Conservation (phyloP, 2,888 invertebrate genomes). For the Eilema sororculum region DNA sequence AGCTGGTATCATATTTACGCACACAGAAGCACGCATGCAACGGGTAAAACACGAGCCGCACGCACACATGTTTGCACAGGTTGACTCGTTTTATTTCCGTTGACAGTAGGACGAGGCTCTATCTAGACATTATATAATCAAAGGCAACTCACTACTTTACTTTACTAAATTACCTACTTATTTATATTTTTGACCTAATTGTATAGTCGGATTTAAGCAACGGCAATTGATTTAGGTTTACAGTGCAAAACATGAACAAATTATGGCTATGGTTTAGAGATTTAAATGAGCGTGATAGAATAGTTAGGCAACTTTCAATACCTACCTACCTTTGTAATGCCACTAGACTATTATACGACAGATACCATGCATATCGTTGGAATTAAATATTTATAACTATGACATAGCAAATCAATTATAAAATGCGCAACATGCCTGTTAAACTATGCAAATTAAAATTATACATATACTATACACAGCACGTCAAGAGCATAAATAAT, state of each 20-base stretch:
- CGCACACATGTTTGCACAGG: too few species aligned
- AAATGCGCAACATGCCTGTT: constrained; percentile 46
- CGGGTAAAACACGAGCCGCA: too few species aligned
- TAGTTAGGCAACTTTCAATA: too few species aligned
- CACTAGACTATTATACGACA: neutral
- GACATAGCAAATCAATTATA: constrained; percentile 19
- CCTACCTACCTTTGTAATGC: too few species aligned
- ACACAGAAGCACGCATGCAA: too few species aligned
- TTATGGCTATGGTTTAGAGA: neutral
- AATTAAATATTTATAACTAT: neutral
- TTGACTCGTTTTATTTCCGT: too few species aligned
- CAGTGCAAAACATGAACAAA: neutral
- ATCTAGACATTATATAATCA: too few species aligned
- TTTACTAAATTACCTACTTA: neutral
- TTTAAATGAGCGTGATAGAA: too few species aligned
- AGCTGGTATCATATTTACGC: too few species aligned
- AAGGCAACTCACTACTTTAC: too few species aligned
- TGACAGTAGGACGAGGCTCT: too few species aligned
- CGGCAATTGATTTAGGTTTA: neutral
- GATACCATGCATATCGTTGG: neutral
- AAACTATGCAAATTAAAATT: constrained; percentile 33
- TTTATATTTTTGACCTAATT: neutral
- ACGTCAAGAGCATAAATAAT: constrained; percentile 10
- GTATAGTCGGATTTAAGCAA: neutral
- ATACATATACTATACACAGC: neutral